phyloP scores from a whole-genome alignment of 2,888 invertebrate genomes.

The Hypselothyrea guttata region DNA sequence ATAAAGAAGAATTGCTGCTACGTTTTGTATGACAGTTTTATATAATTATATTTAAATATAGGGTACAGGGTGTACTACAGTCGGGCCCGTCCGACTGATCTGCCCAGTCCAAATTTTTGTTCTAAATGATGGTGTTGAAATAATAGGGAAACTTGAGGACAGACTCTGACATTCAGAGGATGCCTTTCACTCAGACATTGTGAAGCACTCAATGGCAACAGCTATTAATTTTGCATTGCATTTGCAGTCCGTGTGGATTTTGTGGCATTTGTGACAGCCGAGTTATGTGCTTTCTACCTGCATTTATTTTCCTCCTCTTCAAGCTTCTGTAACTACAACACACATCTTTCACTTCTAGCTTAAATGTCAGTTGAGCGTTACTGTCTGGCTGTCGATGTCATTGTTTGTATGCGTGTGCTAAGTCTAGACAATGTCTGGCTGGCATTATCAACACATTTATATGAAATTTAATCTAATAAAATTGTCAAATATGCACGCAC shows the following conservation, averaged over 20 bases:
- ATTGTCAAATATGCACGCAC: constrained; percentile 63
- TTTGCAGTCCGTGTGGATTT: constrained; percentile 62
- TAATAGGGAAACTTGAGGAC: too few relatives aligned
- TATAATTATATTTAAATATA: too few relatives aligned
- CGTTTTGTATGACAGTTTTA: too few relatives aligned
- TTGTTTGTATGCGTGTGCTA: constrained; percentile 45
- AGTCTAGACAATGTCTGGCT: constrained; percentile 67
- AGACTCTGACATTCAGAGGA: too few relatives aligned
- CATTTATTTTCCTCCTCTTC: neutral
- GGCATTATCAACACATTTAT: constrained; percentile 70
- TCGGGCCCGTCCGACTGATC: too few relatives aligned
- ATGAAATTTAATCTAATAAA: constrained; percentile 67
- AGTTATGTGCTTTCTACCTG: constrained; percentile 44
- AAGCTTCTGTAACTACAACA: neutral
- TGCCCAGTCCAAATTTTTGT: too few relatives aligned
- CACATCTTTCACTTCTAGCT: constrained; percentile 49
- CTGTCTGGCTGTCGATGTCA: constrained; percentile 7
- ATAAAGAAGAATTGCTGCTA: too few relatives aligned
- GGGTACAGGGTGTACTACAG: too few relatives aligned
- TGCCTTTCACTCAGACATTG: too few relatives aligned
- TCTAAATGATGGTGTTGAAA: too few relatives aligned
- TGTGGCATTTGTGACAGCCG: constrained; percentile 67
- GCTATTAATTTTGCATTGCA: constrained; percentile 70
- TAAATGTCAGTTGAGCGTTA: constrained; percentile 50
- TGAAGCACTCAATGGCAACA: too few relatives aligned